Conservation (phyloP, 2,113 vertebrate species). For the Pygoscelis adeliae region DNA sequence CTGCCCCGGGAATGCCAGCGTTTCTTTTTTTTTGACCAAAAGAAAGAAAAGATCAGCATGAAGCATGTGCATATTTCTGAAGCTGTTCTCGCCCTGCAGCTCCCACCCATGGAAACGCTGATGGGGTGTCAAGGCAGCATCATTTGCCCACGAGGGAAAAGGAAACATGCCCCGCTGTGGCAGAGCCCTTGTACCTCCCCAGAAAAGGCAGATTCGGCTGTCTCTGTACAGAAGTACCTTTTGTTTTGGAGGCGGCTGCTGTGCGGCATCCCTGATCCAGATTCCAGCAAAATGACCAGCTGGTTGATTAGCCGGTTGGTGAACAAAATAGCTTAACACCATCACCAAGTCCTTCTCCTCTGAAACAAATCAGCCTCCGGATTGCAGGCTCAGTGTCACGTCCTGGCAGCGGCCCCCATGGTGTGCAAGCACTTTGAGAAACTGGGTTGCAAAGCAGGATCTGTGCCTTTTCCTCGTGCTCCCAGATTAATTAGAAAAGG, state of each 20-base stretch:
- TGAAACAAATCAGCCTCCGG: neutral
- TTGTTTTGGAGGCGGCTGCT: neutral
- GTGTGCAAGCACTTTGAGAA: neutral
- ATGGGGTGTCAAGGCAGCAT: neutral
- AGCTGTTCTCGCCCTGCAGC: neutral
- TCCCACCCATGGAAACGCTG: neutral
- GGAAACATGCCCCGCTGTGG: neutral
- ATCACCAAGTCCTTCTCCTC: neutral
- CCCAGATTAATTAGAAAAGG: conserved; percentile 1
- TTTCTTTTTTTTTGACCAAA: neutral
- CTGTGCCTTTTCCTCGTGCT: neutral
- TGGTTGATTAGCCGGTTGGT: neutral
- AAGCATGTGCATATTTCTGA: neutral
- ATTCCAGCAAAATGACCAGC: neutral
- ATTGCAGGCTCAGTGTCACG: neutral
- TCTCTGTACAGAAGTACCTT: neutral
- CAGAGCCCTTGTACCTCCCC: neutral
- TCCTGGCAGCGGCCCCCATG: neutral
- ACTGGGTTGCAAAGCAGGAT: neutral
- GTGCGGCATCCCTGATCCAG: neutral
- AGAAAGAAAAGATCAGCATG: neutral
- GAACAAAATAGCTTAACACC: neutral
- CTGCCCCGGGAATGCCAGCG: neutral
- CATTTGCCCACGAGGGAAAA: accelerated
- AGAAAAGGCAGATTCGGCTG: neutral